A percentile compares a stretch with the other conserved stretches of the same genome.
phyloP scores from a whole-genome alignment of 2,888 invertebrate species.

The Chloroclysta siterata region DNA sequence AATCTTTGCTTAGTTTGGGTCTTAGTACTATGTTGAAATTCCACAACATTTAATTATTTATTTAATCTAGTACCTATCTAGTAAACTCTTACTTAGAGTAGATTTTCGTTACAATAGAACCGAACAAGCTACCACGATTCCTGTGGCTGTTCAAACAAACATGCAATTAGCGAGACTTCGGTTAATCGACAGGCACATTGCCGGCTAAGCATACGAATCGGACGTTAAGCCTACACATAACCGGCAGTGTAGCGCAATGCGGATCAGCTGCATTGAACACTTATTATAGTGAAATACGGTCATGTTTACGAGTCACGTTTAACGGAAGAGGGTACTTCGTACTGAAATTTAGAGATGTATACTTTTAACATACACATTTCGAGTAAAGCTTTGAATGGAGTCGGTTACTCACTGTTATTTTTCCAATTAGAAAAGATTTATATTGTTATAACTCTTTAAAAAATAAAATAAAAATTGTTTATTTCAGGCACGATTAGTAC shows the following conservation, averaged over 20 bases:
- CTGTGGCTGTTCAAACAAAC: constrained; percentile 13
- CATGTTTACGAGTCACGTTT: constrained; percentile 18
- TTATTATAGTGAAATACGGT: constrained; percentile 32
- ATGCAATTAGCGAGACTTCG: constrained; percentile 21
- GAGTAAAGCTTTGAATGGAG: no score
- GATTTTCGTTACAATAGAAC: background rate
- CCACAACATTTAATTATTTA: no score
- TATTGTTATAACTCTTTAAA: no score
- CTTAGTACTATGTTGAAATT: no score
- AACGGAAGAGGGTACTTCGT: background rate
- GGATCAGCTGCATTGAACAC: constrained; percentile 39
- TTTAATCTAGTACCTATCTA: no score
- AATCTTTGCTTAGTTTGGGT: no score
- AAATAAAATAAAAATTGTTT: no score
- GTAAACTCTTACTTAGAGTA: background rate
- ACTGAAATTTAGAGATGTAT: background rate
- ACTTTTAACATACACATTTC: no score
- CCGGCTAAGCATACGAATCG: constrained; percentile 28
- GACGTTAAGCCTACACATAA: constrained; percentile 14
- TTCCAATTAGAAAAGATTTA: no score
- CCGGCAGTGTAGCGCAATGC: constrained; percentile 39
- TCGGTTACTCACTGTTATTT: no score
- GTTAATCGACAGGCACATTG: constrained; percentile 35
- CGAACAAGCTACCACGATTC: constrained; percentile 1
- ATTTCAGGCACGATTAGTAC: no score